Evolutionary conservation across 2,797 vertebrate genomes (phyloP), one percentile per base, ranked within the genome.

Genomic region (Acanthopagrus latus): DNA sequence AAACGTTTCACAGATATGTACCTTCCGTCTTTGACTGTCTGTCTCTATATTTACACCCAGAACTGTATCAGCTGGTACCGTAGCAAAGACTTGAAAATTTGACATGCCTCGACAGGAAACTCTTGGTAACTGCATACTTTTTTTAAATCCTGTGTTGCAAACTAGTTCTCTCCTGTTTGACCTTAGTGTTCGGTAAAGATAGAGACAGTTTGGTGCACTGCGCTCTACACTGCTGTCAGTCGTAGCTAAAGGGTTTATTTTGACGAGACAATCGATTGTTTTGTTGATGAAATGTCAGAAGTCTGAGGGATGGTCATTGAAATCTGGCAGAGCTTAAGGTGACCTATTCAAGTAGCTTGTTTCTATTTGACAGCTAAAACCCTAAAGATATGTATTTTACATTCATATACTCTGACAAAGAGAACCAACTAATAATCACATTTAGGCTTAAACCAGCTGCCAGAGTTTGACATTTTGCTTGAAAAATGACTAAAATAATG

Each of bases 1-100:
- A 33, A 5, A 33, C 33, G 29, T 33, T 33, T 7, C 29, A 8
- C 17, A 23, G 38, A 54, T 17, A 47, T 18, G 54, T n/a, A n/a
- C 20, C 14, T 73, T 69, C 17, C 55, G 25, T 44, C 25, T 59
- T 27, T 59, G 18, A 47, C 64, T 57, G 3, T 17, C 25, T 29
- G 2, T 63, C 47, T 52, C 38, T 47, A 33, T 17, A 25, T 56
- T 76, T 47, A 51, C 64, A 52, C 14, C 29, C 25, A 71, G 47
- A 27, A 54, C 17, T 21, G 9, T 59, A 69, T 48, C 10, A 23
- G 23, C 29, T 46, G 47, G 43, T 12, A 7, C 21, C 68, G 13
- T 20, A 64, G 51, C 17, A 46, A 17, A 27, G 27, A 27, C 27
- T 27, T 27, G 27, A 27, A 3, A 27, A 3, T 27, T 27, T 27